Base-by-base conservation (phyloP, 30 jellyfish, hydroid and myxozoan genomes). In the Aurelia aurita complex sp. Pacific region DNA sequence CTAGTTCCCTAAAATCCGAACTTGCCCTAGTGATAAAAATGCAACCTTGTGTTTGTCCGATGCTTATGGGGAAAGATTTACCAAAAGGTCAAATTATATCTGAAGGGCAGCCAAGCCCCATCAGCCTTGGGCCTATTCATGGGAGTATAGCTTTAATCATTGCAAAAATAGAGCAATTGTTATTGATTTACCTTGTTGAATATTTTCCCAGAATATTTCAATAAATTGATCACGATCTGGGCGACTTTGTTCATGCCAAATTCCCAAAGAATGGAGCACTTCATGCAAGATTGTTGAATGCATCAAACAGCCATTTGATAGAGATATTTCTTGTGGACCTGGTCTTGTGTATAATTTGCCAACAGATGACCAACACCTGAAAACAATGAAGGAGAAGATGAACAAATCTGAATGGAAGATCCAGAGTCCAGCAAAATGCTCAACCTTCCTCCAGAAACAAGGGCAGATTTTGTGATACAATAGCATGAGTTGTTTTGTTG, bases 341-440 rank as follows among this genome's bases (percentile, higher is more conserved):
- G 80, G 77, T 54, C 64, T 18, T 83, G 76, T 61, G 82, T 76
- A 91, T 36, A 64, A 38, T 55, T 89, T 69, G 15, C 97, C 97
- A 36, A 91, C 97, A 12, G 88, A 62, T 23, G 97, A 91, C 97
- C 97, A 91, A 80, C 97, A 91, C 14, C 97, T 91, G 68, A 3
- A 40, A 32, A 14, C 64, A 8, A 46, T 7, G 12, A 46, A 46
- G 57, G 15, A 46, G 14, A 5, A 23, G 29, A 23, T 23, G 29
- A 23, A 23, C 29, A 23, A 23, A 9, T 9, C 57, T 46, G 57
- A 6, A 1, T 46, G 1, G 57, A 0, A 46, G 12, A 46, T 9
- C 50, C 29, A 23, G 29, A 0, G 29, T 23, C 29, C 29, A 23
- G 29, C 29, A 23, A 23, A 23, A 23, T 23, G 29, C 29, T 23